These are phyloP conservation scores for Pseudomugil gertrudae DNA, from an alignment of 2,797 vertebrate species.

Conservation along the genomic window DNA sequence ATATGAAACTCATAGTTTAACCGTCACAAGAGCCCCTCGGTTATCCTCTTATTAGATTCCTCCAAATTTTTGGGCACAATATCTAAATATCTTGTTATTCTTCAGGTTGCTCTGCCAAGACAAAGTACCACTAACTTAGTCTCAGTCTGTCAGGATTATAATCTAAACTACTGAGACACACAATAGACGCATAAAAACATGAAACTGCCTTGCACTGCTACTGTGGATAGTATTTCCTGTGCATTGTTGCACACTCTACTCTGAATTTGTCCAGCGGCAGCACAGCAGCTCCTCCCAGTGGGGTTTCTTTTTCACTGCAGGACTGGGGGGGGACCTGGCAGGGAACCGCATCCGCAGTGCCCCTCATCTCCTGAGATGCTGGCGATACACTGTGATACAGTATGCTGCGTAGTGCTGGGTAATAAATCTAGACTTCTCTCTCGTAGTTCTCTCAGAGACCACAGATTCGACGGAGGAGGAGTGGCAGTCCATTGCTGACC, in stretches of 20 bases:
- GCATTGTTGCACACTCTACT: neutral
- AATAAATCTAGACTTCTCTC: constrained; percentile 9
- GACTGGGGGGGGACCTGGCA: neutral
- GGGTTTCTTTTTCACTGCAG: constrained; percentile 47
- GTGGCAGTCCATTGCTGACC: constrained; percentile 91
- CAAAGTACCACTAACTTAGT: neutral
- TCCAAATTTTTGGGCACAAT: constrained; percentile 31
- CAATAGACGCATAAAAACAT: neutral
- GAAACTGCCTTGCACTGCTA: too few species aligned
- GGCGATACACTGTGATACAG: neutral
- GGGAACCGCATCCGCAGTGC: constrained; percentile 7
- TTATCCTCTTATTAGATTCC: constrained; percentile 58
- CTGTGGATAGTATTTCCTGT: constrained; percentile 5
- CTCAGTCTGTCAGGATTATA: neutral
- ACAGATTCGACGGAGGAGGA: constrained; percentile 88
- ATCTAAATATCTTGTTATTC: constrained; percentile 34
- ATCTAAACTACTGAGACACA: neutral
- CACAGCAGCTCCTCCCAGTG: constrained; percentile 70
- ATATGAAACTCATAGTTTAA: constrained; percentile 63
- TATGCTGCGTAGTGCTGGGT: neutral
- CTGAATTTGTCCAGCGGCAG: constrained; percentile 12
- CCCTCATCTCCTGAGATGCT: constrained; percentile 13
- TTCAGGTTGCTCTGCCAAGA: neutral
- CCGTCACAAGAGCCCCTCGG: constrained; percentile 38
- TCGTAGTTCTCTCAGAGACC: constrained; percentile 86